Percentiles rank a stretch among this genome's conserved stretches.
phyloP scores from a whole-genome alignment of 2,888 invertebrate species.

The Lasiommata megera region DNA sequence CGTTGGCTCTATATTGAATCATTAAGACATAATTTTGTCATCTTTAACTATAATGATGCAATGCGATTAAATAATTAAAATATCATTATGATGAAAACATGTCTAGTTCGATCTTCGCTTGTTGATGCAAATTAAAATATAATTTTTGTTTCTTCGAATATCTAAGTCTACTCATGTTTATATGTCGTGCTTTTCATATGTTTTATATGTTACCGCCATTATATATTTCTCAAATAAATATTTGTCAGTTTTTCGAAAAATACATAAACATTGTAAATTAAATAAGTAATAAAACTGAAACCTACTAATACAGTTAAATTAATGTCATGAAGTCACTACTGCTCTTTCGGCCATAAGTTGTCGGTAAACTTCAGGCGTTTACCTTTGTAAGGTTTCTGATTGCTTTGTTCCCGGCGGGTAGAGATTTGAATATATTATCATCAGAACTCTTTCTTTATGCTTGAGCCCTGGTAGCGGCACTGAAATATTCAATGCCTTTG shows the following conservation, averaged over 20 bases:
- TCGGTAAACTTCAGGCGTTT: no score
- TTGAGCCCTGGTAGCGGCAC: constrained; percentile 38
- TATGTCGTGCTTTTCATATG: no score
- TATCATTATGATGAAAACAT: constrained; percentile 1
- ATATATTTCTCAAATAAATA: no score
- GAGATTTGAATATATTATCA: constrained; percentile 73
- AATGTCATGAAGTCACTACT: no score
- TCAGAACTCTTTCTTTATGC: constrained; percentile 19
- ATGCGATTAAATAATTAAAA: not conserved
- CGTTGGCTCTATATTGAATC: constrained; percentile 8
- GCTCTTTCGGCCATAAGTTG: no score
- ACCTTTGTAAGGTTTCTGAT: constrained; percentile 72
- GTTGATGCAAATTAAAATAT: not conserved
- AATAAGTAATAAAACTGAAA: no score
- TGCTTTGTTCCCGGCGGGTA: constrained; percentile 65
- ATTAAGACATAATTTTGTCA: constrained; percentile 15
- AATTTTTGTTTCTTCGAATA: no score
- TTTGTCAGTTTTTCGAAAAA: no score
- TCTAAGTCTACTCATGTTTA: no score
- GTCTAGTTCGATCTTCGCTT: not conserved
- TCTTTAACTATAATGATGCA: constrained; percentile 1
- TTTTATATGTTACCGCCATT: no score
- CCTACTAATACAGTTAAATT: no score
- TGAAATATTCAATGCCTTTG: constrained; percentile 66
- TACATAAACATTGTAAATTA: no score